phyloP scores from a whole-genome alignment of 2,797 vertebrate genomes.

The Todus mexicanus region DNA sequence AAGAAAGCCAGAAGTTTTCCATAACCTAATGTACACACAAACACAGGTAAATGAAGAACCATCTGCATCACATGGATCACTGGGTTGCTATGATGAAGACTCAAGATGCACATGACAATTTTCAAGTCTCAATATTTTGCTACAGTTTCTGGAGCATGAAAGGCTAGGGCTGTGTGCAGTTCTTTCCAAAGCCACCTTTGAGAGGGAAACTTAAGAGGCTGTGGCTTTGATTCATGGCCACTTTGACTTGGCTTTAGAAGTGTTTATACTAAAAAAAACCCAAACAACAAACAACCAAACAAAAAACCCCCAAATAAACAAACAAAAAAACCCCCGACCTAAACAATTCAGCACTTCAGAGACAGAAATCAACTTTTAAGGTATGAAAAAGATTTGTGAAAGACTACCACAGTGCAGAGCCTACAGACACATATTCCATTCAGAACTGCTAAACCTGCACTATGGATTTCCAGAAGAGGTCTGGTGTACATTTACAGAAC shows the following conservation, averaged over 20 bases:
- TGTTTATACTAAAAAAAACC: not conserved
- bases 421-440: not conserved
- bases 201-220: not conserved
- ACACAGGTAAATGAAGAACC: not conserved
- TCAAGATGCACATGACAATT: rapidly evolving
- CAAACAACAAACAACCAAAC: no score
- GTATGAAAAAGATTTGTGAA: not conserved
- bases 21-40: not conserved
- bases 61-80: not conserved
- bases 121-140: not conserved
- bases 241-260: not conserved
- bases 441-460: not conserved
- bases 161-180: not conserved
- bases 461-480: not conserved
- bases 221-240: not conserved
- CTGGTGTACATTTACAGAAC: not conserved
- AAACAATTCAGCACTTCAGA: not conserved
- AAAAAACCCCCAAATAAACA: no score
- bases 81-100: not conserved
- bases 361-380: not conserved
- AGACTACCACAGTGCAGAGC: not conserved
- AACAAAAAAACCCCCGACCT: no score
- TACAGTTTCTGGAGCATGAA: not conserved
- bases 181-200: not conserved
- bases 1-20: not conserved